Base-by-base conservation (phyloP, 1,140 invertebrate genomes). In the Caerostris extrusa region DNA sequence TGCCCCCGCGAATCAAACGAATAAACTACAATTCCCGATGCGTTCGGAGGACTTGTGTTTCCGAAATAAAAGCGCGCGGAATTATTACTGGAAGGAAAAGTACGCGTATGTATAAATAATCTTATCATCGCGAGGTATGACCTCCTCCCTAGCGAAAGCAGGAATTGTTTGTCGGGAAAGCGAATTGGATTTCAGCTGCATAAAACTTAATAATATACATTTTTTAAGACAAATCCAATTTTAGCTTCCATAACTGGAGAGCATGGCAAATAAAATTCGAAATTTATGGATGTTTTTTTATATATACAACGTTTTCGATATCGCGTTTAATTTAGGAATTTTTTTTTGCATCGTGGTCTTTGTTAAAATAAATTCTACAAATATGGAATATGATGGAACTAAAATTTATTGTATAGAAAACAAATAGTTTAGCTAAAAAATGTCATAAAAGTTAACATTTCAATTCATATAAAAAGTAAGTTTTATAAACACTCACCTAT, bases 61-160 rank as follows among this genome's bases (percentile, higher is more conserved):
- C 12, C 3, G 17, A n/a, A 67, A 67, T 67, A 77, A 77, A 77
- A 53, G 53, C 53, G 8, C 71, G 34, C 7, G 8, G 8, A 77
- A 77, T 77, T 77, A 77, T 77, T 77, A 5, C 10, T 8, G 34
- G 34, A 50, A 34, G 53, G 50, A 12, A 77, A 77, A 34, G 50
- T 50, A 77, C 14, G 10, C 34, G 53, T 34, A 77, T 77, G 71
- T 53, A 77, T 77, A 77, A 77, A 77, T 77, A 77, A 77, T 77
- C 71, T 77, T 77, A 77, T 77, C 71, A 77, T 77, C 34, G 34
- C 34, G 34, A 77, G 71, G 71, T 53, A 77, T 50, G 34, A 14
- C 3, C 1, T 67, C 19, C 8, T 8, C 8, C 0, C 34, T 14
- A 53, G 53, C 3, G 34, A 77, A 77, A 12, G 10, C 8, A 77